Percentiles rank a stretch among this genome's conserved stretches.
Evolutionary conservation across 2,888 invertebrate species (phyloP).

Genomic region (Drosophila neutralis): DNA sequence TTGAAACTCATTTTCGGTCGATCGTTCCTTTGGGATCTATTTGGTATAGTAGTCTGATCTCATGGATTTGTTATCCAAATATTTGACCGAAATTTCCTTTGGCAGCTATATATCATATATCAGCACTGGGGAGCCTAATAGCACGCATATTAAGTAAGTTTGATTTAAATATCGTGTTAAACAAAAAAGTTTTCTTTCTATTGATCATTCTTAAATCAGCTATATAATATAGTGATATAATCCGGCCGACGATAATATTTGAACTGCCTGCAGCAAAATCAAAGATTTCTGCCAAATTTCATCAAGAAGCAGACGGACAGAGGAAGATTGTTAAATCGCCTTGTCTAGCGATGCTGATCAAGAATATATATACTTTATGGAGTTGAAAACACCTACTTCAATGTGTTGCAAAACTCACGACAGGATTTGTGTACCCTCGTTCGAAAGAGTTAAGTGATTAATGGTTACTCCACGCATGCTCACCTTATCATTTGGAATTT

Average conservation of each 20-base stretch:
- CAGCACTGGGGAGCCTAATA: no score
- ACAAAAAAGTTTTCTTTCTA: background rate
- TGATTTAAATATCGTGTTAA: background rate
- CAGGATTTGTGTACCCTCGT: background rate
- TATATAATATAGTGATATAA: background rate
- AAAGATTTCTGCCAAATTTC: background rate
- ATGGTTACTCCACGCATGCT: background rate
- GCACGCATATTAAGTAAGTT: background rate
- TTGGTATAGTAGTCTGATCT: no score
- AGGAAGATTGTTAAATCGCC: background rate
- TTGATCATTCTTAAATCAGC: background rate
- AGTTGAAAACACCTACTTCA: background rate
- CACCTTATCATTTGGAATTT: constrained; percentile 83
- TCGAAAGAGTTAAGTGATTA: background rate
- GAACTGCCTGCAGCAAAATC: background rate
- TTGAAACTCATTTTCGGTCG: no score
- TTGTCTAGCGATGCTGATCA: background rate
- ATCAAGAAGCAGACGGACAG: background rate
- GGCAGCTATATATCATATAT: no score
- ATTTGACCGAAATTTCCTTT: no score
- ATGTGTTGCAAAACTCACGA: background rate
- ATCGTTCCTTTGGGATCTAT: no score
- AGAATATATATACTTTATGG: background rate
- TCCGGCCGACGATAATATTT: background rate
- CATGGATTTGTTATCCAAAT: no score